These are phyloP conservation scores for Hirtodrosophila alboralis DNA, from an alignment of 2,888 invertebrate species.

Conservation along the genomic window DNA sequence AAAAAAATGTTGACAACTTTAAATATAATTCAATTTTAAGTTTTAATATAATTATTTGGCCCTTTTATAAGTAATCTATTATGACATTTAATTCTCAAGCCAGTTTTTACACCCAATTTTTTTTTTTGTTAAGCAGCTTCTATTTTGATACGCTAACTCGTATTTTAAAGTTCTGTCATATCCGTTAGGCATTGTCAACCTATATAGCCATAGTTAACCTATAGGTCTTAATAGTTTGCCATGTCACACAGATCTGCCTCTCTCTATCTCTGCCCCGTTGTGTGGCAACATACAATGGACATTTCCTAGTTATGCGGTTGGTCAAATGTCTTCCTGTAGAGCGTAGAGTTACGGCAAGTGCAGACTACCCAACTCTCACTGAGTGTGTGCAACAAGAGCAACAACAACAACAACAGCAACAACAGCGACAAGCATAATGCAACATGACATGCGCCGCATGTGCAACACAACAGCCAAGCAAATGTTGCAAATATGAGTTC, in stretches of 20 bases:
- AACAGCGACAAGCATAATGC: constrained; percentile 64
- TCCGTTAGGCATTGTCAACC: constrained; percentile 22
- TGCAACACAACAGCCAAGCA: constrained; percentile 67
- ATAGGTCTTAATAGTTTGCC: constrained; percentile 13
- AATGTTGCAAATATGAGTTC: constrained; percentile 81
- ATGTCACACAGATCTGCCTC: constrained; percentile 14
- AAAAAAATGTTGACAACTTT: no score
- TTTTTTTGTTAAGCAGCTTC: no score
- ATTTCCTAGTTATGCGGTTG: constrained; percentile 77
- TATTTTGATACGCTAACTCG: neutral
- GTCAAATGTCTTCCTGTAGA: constrained; percentile 79
- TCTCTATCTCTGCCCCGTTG: neutral
- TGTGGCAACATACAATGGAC: constrained; percentile 55
- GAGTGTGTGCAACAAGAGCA: constrained; percentile 16
- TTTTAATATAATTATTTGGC: no score
- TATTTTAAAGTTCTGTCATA: constrained; percentile 20
- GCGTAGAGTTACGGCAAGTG: constrained; percentile 76
- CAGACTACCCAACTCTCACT: constrained; percentile 51
- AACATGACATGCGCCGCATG: constrained; percentile 81
- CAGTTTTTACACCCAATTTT: no score
- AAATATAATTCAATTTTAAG: no score
- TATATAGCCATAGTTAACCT: constrained; percentile 11
- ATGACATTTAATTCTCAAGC: no score
- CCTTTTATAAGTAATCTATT: no score
- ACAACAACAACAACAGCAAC: constrained; percentile 11